These are phyloP conservation scores for Bellardia bayeri DNA, from an alignment of 2,888 invertebrate species.

Conservation along the genomic window DNA sequence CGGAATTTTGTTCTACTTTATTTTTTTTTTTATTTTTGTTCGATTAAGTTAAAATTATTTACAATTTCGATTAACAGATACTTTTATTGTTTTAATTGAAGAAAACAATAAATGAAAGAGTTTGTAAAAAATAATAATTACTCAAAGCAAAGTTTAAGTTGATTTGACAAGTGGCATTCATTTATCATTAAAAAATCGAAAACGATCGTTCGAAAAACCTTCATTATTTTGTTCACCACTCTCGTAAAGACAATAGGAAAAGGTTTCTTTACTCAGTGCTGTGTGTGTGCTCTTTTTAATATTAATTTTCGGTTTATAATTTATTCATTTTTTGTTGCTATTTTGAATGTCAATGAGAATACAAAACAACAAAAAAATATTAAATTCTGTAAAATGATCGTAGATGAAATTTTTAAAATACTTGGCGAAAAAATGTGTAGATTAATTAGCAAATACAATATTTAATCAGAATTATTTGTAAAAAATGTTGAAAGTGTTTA, in stretches of 20 bases:
- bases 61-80: slow-evolving; percentile 36
- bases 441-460: not conserved
- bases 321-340: slow-evolving; percentile 40
- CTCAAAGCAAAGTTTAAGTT: slow-evolving; percentile 3
- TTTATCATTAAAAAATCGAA: slow-evolving; percentile 7
- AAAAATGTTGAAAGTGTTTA: slow-evolving; percentile 14
- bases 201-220: slow-evolving; percentile 18
- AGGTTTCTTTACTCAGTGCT: slow-evolving; percentile 59
- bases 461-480: slow-evolving; percentile 2
- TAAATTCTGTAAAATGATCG: slow-evolving; percentile 32
- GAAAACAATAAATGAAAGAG: slow-evolving; percentile 26
- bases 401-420: slow-evolving; percentile 1
- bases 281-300: slow-evolving; percentile 53
- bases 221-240: slow-evolving; percentile 13
- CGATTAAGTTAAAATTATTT: slow-evolving; percentile 29
- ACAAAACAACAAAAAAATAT: slow-evolving; percentile 44
- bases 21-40: slow-evolving; percentile 8
- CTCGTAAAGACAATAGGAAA: slow-evolving; percentile 36
- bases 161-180: not conserved
- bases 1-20: slow-evolving; percentile 7
- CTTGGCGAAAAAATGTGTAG: not conserved
- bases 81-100: slow-evolving; percentile 36
- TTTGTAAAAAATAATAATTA: slow-evolving; percentile 28
- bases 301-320: slow-evolving; percentile 55
- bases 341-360: slow-evolving; percentile 39